phyloP scores from a whole-genome alignment of 1,140 invertebrate species.

The Phymorhynchus buccinoides region DNA sequence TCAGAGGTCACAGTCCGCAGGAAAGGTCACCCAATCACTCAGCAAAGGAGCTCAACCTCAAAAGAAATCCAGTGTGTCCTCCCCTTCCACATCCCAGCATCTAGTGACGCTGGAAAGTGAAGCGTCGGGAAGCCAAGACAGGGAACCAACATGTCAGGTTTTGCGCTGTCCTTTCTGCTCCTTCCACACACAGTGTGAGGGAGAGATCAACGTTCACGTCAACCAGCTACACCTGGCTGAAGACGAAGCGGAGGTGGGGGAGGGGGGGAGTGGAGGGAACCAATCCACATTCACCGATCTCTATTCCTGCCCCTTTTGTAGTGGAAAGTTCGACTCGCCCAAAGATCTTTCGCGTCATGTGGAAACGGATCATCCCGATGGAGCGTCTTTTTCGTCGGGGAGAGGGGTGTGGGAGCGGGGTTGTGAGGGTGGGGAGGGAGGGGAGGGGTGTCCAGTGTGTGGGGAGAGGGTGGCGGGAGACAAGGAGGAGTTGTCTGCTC shows the following conservation, averaged over 20 bases:
- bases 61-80: neutral
- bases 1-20: neutral
- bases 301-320: constrained; percentile 69
- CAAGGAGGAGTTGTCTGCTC: constrained; percentile 54
- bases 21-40: neutral
- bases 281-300: no score
- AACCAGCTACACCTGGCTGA: constrained; percentile 81
- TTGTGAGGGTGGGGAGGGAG: no score
- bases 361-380: constrained; percentile 86
- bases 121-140: neutral
- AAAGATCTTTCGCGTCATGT: constrained; percentile 89
- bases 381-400: constrained; percentile 58
- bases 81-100: no score
- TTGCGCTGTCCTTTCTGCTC: constrained; percentile 84
- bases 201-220: constrained; percentile 86
- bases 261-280: neutral
- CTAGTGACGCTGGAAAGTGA: neutral
- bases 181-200: constrained; percentile 82
- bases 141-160: constrained; percentile 51
- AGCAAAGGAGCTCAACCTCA: constrained; percentile 1
- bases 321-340: constrained; percentile 77
- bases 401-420: neutral
- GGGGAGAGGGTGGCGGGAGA: constrained; percentile 53
- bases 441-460: constrained; percentile 62
- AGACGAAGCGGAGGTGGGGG: neutral